Evolutionary conservation across 2,113 vertebrate species (phyloP), one percentile per base, ranked within the genome.

Genomic region (Corythaeola cristata): DNA sequence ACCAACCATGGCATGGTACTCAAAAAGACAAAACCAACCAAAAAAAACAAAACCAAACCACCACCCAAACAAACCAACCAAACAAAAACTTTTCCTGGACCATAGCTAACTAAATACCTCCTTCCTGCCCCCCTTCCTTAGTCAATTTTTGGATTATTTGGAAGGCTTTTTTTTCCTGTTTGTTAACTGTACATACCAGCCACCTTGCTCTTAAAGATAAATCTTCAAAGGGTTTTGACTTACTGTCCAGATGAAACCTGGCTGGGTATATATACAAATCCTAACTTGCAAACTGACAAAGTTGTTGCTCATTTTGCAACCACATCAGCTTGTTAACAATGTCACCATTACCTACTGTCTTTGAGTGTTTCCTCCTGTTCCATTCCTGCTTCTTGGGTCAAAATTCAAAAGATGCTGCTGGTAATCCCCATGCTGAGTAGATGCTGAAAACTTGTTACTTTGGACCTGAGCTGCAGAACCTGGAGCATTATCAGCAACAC

Each of bases 311-410:
- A 10, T 69, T 76, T 73, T 86, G 47, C 56, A 81, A 2, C 55
- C 3, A 0, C 32, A 41, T 50, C 35, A 59, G 17, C 28, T 45
- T 66, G 41, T 67, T 87, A 37, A 45, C 28, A 79, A 33, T 74
- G 52, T 47, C 33, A 41, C 56, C 11, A 6, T 55, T 85, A 96
- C 97, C 97, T 89, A 97, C 97, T 50, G 96, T 97, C 94, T 97
- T 82, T 91, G 93, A 50, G 83, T 86, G 60, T 85, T 96, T 55
- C 56, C 67, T 90, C 76, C 47, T 41, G 20, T 73, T 81, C 53
- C 41, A 32, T 87, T 95, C 37, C 35, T 95, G 27, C 71, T 62
- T 33, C 67, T 83, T 47, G 79, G 27, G 41, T 95, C 86, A 55
- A 69, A 92, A 82, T 89, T 95, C 52, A 89, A 91, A 88, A 84